phyloP scores from a whole-genome alignment of 1,140 invertebrate genomes.

The Euura saliciscinereae region DNA sequence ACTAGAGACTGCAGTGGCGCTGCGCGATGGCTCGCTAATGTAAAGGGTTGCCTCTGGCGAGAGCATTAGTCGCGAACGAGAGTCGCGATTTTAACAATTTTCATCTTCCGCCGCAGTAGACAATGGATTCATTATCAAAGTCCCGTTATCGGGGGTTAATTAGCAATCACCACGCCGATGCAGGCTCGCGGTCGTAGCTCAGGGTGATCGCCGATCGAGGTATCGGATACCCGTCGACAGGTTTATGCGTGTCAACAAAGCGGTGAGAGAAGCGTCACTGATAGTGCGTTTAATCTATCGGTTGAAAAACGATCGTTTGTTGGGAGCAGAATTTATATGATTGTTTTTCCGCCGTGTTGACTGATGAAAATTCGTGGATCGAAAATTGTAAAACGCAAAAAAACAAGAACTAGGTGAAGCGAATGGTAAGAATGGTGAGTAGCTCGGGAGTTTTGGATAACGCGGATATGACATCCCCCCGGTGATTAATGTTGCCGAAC shows the following conservation, averaged over 20 bases:
- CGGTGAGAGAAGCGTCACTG: constrained; percentile 52
- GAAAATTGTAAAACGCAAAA: too few relatives aligned
- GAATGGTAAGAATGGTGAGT: background rate
- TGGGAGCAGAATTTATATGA: too few relatives aligned
- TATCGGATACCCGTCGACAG: constrained; percentile 47
- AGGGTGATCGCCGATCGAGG: constrained; percentile 6
- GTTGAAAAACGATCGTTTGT: too few relatives aligned
- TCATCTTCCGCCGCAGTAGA: background rate
- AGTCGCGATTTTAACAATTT: background rate
- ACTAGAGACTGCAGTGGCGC: constrained; percentile 13
- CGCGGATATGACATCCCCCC: background rate
- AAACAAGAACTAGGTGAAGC: background rate
- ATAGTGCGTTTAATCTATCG: constrained; percentile 32
- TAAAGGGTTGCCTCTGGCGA: too few relatives aligned
- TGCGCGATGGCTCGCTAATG: too few relatives aligned
- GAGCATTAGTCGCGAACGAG: background rate
- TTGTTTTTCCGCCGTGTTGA: too few relatives aligned
- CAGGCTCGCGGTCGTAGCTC: background rate
- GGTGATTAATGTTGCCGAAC: constrained; percentile 65
- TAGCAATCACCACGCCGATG: background rate
- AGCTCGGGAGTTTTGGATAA: background rate
- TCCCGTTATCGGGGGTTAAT: background rate
- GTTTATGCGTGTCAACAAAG: constrained; percentile 53
- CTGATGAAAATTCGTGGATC: too few relatives aligned
- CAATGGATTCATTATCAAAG: too few relatives aligned